Base-by-base conservation (phyloP, 2,113 vertebrate genomes). In the Lonchura striata region DNA sequence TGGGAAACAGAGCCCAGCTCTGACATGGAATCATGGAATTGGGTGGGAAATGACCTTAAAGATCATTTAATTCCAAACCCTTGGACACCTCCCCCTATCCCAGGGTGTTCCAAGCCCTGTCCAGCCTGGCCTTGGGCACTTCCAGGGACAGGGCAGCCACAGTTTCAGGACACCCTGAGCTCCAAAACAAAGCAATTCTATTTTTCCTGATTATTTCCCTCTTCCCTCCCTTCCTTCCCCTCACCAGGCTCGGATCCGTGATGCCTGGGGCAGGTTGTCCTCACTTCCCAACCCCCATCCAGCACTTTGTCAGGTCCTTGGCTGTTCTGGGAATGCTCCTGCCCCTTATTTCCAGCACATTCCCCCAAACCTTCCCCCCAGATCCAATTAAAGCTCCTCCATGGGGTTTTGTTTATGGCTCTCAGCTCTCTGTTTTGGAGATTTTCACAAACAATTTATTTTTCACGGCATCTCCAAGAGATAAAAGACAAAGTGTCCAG, bases 381-480 rank as follows among this genome's bases (percentile, higher is more conserved):
- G 85, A 82, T 15, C 70, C 82, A 88, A 82, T 88, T 92, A 79
- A 94, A 85, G 41, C 79, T 94, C 53, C 88, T 95, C 85, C 33
- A 86, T 10, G 0, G 4, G 42, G 11, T 2, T 30, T 59, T 86
- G 57, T 94, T 91, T 52, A 94, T 46, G 39, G 63, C 92, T 92
- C 88, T 92, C 92, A 61, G 75, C 71, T 76, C 75, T 80, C 95
- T 21, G 30, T 31, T 95, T 75, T 75, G 93, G 84, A 82, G 79
- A 30, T 94, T 90, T 79, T 79, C 94, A 60, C 69, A 72, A 89
- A 82, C 74, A 72, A 88, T 90, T 94, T 82, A n/a, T 96, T 96
- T 93, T 93, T 72, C 90, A 14, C 9, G 66, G 78, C 92, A 35
- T 41, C 82, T 93, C 90, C 61, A 22, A 69, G 71, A 95, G 90